Conservation (phyloP, 2,888 invertebrate species). For the Miltochrista miniata region DNA sequence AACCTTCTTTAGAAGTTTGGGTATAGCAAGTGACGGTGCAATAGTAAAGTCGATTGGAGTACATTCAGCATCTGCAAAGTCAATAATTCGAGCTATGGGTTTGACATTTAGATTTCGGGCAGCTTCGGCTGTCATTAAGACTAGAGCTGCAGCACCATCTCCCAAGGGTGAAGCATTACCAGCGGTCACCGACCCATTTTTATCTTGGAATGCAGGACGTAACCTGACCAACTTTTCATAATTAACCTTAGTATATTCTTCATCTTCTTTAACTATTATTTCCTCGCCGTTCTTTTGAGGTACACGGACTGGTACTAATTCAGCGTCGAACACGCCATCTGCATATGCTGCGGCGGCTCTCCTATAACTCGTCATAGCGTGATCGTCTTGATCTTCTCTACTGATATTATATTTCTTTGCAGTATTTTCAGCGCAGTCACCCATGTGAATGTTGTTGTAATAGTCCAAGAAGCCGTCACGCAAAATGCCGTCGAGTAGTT, state of each 20-base stretch:
- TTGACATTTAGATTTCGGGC: constrained; percentile 89
- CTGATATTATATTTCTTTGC: constrained; percentile 94
- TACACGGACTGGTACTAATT: constrained; percentile 92
- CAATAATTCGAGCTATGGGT: constrained; percentile 94
- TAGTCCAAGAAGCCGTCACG: constrained; percentile 98
- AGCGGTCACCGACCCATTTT: constrained; percentile 97
- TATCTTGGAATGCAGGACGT: constrained; percentile 96
- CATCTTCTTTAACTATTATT: constrained; percentile 91
- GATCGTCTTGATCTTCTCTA: constrained; percentile 96
- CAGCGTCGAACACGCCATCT: constrained; percentile 89
- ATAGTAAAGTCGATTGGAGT: constrained; percentile 98
- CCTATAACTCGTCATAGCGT: constrained; percentile 95
- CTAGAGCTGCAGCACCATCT: constrained; percentile 97
- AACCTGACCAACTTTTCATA: constrained; percentile 95
- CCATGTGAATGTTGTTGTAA: constrained; percentile 99
- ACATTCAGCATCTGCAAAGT: constrained; percentile 95
- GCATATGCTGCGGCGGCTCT: constrained; percentile 92
- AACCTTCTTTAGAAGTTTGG: constrained; percentile 91
- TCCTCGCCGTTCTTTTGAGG: constrained; percentile 92
- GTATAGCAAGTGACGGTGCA: constrained; percentile 96
- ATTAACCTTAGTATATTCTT: constrained; percentile 96
- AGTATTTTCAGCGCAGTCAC: constrained; percentile 98
- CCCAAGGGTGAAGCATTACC: constrained; percentile 98
- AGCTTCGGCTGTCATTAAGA: constrained; percentile 91
- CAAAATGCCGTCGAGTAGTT: constrained; percentile 94